Base-by-base conservation (phyloP, 2,113 vertebrate genomes). In the Brachypteracias leptosomus region DNA sequence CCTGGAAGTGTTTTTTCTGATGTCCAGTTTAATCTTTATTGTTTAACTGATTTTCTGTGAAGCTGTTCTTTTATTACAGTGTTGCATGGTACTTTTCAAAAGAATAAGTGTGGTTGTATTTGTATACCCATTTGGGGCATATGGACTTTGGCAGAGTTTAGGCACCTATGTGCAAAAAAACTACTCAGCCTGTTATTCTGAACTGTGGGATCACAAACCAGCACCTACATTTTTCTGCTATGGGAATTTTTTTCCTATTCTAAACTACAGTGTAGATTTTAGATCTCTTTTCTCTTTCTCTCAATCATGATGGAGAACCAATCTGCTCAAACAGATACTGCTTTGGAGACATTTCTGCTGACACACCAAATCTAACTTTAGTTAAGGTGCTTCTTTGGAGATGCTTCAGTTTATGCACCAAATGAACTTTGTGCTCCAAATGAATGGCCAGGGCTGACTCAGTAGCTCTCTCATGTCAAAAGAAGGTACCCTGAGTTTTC, bases 1-100 rank as follows among this genome's bases (percentile, higher is more conserved):
- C 77, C 51, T 71, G 16, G 38, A 91, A 83, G 77, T 36, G 51
- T 54, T 90, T 90, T 82, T 92, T 76, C 47, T 72, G n/a, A 65
- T 61, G 65, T 78, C 33, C 25, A 25, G 47, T 77, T 93, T 59
- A 71, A 88, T 90, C 85, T 58, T 77, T 5, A 3, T 4, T 25
- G 7, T 90, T 89, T 71, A 61, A 61, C n/a, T 62, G 52, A 55
- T 89, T 91, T 93, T 70, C 42, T 88, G 42, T 62, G 71, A 82
- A 85, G n/a, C 31, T 88, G 10, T 68, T 75, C 19, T 88, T 90
- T 88, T 26, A 51, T 66, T 78, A 38, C 16, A 67, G 38, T 18
- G 28, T 63, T 84, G n/a, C 35, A 33, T 63, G 21, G 5, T 61
- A 46, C 24, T 71, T 82, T 82, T 49, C 22, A 71, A 81, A 85